phyloP scores from a whole-genome alignment of 2,113 vertebrate genomes.

The Stictonetta naevosa region DNA sequence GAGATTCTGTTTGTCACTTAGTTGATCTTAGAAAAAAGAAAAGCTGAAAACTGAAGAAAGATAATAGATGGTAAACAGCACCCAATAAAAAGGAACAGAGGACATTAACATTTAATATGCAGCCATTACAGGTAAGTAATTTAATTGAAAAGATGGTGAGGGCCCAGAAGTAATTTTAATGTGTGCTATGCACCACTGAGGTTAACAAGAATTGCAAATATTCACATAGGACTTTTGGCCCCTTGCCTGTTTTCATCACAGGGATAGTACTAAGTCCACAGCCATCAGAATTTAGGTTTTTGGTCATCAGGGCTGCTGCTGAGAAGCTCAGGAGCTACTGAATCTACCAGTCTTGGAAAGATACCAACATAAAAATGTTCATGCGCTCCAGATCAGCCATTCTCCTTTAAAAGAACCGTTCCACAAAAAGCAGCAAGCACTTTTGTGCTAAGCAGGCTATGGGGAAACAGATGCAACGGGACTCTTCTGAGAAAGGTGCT shows the following conservation, averaged over 20 bases:
- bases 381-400: background rate
- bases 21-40: background rate
- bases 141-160: slow-evolving; percentile 27
- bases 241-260: slow-evolving; percentile 9
- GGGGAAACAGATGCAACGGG: background rate
- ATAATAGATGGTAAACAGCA: background rate
- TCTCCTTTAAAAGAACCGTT: background rate
- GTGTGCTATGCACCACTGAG: background rate
- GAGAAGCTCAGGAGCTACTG: background rate
- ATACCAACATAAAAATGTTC: background rate
- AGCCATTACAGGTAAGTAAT: slow-evolving; percentile 11
- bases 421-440: background rate
- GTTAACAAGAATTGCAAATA: slow-evolving; percentile 54
- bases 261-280: background rate
- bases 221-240: slow-evolving; percentile 10
- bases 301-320: background rate
- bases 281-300: slow-evolving; percentile 30
- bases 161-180: slow-evolving; percentile 19
- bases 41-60: background rate
- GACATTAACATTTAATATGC: slow-evolving; percentile 5
- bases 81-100: background rate
- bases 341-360: background rate
- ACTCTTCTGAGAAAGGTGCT: background rate
- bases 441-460: background rate
- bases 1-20: background rate